Conservation (phyloP, 2,797 vertebrate species). For the Periparus ater region DNA sequence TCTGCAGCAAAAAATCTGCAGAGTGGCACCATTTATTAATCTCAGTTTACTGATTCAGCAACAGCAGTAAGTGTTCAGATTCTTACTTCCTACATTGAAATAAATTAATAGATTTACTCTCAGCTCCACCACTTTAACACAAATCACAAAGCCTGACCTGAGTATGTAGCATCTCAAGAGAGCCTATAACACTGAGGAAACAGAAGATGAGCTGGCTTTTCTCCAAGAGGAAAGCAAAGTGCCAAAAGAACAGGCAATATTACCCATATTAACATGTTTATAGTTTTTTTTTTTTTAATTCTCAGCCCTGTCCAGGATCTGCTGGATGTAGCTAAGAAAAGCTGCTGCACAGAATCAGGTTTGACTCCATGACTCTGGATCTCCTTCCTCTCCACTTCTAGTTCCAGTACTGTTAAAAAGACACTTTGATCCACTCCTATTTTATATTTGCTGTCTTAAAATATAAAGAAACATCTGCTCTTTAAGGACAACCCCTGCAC, state of each 20-base stretch:
- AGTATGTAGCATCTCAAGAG: conserved; percentile 5
- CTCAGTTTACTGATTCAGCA: neutral
- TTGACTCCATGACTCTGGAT: neutral
- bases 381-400: neutral
- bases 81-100: neutral
- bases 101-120: conserved; percentile 26
- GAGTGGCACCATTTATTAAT: neutral
- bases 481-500: neutral
- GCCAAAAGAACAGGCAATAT: conserved; percentile 24
- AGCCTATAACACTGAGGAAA: neutral
- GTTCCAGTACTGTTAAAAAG: neutral
- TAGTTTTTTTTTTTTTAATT: neutral
- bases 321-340: neutral
- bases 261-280: conserved; percentile 13
- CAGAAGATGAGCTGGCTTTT: conserved; percentile 10
- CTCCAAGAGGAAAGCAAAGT: conserved; percentile 16
- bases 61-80: neutral
- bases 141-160: conserved; percentile 20
- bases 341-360: neutral
- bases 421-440: neutral
- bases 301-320: neutral
- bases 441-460: neutral
- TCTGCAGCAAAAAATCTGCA: neutral
- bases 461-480: neutral
- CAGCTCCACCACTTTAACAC: neutral